phyloP scores from a whole-genome alignment of 2,888 invertebrate species.

The Andrena flavipes region DNA sequence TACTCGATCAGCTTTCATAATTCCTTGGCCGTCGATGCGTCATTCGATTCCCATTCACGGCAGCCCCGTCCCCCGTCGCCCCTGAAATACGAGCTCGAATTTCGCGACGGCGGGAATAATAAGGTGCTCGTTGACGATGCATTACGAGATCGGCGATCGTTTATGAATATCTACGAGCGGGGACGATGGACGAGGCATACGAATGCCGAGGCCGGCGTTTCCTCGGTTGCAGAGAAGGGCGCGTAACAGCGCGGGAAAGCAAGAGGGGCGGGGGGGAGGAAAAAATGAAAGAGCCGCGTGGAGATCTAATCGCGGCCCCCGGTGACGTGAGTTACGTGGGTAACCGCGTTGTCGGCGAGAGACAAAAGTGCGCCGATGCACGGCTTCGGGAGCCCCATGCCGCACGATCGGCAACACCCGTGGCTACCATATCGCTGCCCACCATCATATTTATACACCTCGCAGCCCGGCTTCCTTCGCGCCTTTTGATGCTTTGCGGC shows the following conservation, averaged over 20 bases:
- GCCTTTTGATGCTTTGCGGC: slow-evolving; percentile 65
- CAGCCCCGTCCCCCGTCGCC: background rate
- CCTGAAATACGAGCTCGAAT: slow-evolving; percentile 51
- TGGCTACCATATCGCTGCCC: slow-evolving; percentile 72
- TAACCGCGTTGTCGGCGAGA: slow-evolving; percentile 73
- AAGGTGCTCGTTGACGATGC: slow-evolving; percentile 57
- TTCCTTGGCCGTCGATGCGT: slow-evolving; percentile 32
- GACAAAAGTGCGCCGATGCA: slow-evolving; percentile 71
- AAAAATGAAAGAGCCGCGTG: slow-evolving; percentile 60
- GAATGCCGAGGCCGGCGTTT: slow-evolving; percentile 30
- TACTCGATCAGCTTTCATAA: slow-evolving; percentile 29
- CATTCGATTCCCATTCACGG: slow-evolving; percentile 52
- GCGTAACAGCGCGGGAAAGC: background rate
- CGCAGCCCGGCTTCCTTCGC: slow-evolving; percentile 66
- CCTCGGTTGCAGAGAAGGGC: slow-evolving; percentile 23
- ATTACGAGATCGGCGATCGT: slow-evolving; percentile 61
- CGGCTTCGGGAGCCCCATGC: slow-evolving; percentile 66
- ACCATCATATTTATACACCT: slow-evolving; percentile 79
- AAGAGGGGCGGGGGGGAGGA: slow-evolving; percentile 10
- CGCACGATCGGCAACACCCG: slow-evolving; percentile 72
- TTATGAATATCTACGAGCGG: slow-evolving; percentile 69
- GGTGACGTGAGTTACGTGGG: slow-evolving; percentile 80
- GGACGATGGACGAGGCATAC: slow-evolving; percentile 42
- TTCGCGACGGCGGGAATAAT: slow-evolving; percentile 32
- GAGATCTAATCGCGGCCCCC: slow-evolving; percentile 78